Base-by-base conservation (phyloP, 2,113 vertebrate species). In the Nesogale talazaci region DNA sequence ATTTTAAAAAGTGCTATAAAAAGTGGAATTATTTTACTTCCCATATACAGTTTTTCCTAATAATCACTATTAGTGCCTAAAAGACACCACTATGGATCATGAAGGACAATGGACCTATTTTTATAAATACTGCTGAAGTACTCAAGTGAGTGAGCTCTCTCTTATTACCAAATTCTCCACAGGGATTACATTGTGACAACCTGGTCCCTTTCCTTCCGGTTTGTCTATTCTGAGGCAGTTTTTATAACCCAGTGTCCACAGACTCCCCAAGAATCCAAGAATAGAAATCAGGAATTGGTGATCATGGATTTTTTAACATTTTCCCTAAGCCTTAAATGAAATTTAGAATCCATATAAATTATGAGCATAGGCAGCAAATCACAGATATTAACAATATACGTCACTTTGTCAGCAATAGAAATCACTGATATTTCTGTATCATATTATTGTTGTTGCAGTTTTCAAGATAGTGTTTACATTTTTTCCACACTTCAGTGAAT, bases 1-100 rank as follows among this genome's bases (percentile, higher is more conserved):
- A n/a, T n/a, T 85, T 36, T 56, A 82, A 20, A 94, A 74, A 77
- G 6, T 40, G 36, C 42, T 88, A 16, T 72, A 10, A 88, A 92
- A 90, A 86, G 77, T 29, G 83, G 25, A 95, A 78, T 34, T 76
- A 17, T 0, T 88, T 38, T 89, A 67, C n/a, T 72, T 9, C 25
- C n/a, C 23, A 77, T 70, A 80, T 78, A 69, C 65, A 70, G 38
- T 74, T 76, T 29, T 76, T 85, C 17, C 8, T 76, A 52, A n/a
- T 1, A 57, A 79, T 57, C 70, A 80, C 10, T 81, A 77, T 46
- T 74, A 91, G 31, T 78, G 52, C 14, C 22, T 61, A 67, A 89
- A 40, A 59, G 19, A 75, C 20, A 25, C 23, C 31, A n/a, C 56
- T 75, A 74, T 83, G 86, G 29, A 36, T n/a, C 31, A 42, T 74